Percentiles rank a stretch among this genome's conserved stretches.
phyloP scores from a whole-genome alignment of 2,797 vertebrate species.

The Kryptolebias ocellatus region DNA sequence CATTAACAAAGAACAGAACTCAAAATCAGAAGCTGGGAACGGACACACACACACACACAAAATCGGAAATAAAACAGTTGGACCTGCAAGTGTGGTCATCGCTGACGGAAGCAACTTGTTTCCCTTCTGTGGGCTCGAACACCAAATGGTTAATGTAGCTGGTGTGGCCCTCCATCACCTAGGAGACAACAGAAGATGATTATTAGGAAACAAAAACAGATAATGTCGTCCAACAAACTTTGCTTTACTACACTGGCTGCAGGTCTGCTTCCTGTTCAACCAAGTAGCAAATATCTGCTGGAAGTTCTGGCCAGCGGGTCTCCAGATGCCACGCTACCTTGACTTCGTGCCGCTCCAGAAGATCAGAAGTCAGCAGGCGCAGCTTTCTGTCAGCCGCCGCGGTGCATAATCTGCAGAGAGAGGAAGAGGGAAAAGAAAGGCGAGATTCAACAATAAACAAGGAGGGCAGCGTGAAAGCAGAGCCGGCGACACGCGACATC shows the following conservation, averaged over 20 bases:
- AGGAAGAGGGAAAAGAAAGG: conserved; percentile 24
- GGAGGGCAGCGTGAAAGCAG: conserved; percentile 55
- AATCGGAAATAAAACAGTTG: conserved; percentile 46
- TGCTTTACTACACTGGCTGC: conserved; percentile 11
- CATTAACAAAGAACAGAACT: conserved; percentile 85
- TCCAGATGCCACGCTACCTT: conserved; percentile 85
- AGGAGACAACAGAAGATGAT: conserved; percentile 41
- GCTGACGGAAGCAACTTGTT: conserved; percentile 94
- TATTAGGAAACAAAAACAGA: conserved; percentile 24
- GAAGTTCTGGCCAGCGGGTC: conserved; percentile 45
- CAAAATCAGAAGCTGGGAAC: conserved; percentile 70
- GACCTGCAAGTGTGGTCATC: conserved; percentile 99
- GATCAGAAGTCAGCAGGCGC: conserved; percentile 91
- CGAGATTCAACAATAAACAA: conserved; percentile 54
- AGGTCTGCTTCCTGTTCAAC: conserved; percentile 40
- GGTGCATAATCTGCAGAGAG: conserved; percentile 88
- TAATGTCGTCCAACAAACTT: conserved; percentile 11
- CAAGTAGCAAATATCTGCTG: conserved; percentile 49
- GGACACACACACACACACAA: conserved; percentile 31
- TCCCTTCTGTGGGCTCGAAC: conserved; percentile 92
- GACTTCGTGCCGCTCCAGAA: conserved; percentile 90
- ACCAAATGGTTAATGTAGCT: conserved; percentile 96
- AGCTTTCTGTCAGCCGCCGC: conserved; percentile 91
- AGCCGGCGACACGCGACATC: conserved; percentile 47
- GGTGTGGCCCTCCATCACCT: conserved; percentile 92